Base-by-base conservation (phyloP, 2,797 vertebrate species). In the Linurgus olivaceus region DNA sequence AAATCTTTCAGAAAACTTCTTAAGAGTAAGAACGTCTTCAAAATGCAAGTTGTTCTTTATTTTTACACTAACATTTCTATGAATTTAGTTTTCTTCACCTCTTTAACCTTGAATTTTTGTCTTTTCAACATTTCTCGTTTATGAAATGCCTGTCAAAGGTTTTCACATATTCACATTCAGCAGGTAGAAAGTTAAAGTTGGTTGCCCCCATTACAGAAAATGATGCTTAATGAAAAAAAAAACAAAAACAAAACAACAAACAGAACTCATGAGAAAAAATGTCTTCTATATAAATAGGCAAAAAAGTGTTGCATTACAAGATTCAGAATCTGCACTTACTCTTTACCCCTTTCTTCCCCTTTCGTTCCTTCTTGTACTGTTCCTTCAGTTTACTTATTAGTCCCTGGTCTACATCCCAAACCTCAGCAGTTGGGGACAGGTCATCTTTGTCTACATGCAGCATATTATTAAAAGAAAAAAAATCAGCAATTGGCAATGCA, bases 391-490 rank as follows among this genome's bases (percentile, higher is more conserved):
- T 98, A 98, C 96, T 98, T 98, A 98, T 98, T 98, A 98, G 97
- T 89, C 98, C 98, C 98, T 98, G 98, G 98, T 98, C 98, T 98
- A 98, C 98, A 98, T 98, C 98, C 98, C 98, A 98, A 97, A 98
- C 98, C 98, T 98, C 98, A 98, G 98, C 97, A 98, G 98, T 97
- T 97, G 98, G 98, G 98, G 98, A 98, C 97, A 98, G 97, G 98
- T 98, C 98, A 98, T 98, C 98, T 98, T 98, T 98, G 97, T 98
- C 98, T 98, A 98, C 98, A 98, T 98, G 98, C 98, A 98, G 98
- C 98, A 98, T 97, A 98, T 98, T 98, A 97, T 98, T 97, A 96
- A 98, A 98, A 98, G 97, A 98, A 98, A 98, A 98, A 97, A 97
- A 94, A 98, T 97, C 98, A 98, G 97, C 98, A 98, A 85, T 97